A percentile compares a stretch with the other conserved stretches of the same genome.
phyloP scores from a whole-genome alignment of 2,113 vertebrate genomes.

The Deroptyus accipitrinus region DNA sequence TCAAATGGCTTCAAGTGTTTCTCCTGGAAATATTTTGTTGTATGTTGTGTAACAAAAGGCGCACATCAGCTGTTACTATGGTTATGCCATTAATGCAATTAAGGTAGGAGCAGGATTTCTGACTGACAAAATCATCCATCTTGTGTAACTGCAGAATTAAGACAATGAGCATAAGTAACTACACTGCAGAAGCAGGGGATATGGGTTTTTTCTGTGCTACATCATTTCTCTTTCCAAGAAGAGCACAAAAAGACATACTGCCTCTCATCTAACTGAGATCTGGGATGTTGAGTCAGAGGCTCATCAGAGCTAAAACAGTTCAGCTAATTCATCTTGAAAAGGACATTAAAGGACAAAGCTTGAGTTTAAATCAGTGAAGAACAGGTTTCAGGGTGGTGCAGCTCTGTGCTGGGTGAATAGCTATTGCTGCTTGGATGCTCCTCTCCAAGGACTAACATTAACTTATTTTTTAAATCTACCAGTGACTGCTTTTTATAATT shows the following conservation, averaged over 20 bases:
- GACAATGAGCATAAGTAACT: slow-evolving; percentile 2
- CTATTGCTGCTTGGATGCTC: background rate
- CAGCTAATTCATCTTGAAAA: background rate
- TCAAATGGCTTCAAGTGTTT: background rate
- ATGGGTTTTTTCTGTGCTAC: background rate
- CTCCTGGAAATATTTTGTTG: slow-evolving; percentile 11
- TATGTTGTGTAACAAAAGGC: slow-evolving; percentile 10
- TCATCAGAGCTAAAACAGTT: background rate
- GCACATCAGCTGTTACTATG: slow-evolving; percentile 34
- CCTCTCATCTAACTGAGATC: background rate
- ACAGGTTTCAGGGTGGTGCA: background rate
- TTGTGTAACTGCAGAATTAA: slow-evolving; percentile 44
- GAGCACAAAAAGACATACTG: background rate
- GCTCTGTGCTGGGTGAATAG: background rate
- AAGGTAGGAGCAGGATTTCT: slow-evolving; percentile 34
- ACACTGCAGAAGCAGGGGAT: background rate
- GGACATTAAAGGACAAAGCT: background rate
- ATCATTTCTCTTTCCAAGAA: slow-evolving; percentile 18
- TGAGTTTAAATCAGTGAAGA: background rate
- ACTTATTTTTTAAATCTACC: background rate
- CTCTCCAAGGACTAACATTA: background rate
- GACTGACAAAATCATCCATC: slow-evolving; percentile 27
- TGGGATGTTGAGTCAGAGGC: background rate
- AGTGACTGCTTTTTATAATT: slow-evolving; percentile 36
- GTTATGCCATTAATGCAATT: slow-evolving; percentile 56